These are phyloP conservation scores for Darevskia nairensis DNA, from an alignment of 2,797 vertebrate species.

Conservation along the genomic window DNA sequence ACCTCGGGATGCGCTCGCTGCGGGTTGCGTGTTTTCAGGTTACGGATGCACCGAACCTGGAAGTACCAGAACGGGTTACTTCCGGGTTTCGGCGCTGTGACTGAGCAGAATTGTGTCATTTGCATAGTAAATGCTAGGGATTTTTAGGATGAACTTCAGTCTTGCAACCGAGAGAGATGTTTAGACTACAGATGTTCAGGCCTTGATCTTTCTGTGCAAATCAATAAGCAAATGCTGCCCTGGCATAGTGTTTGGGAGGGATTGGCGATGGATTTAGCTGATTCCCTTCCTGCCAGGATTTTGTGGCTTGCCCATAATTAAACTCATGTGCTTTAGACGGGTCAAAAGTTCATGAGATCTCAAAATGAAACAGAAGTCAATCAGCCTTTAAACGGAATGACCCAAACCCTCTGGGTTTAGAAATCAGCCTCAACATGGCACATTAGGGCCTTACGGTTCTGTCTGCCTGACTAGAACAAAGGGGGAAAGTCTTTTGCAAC, in stretches of 20 bases:
- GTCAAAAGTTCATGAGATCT: slow-evolving; percentile 8
- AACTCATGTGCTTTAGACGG: background rate
- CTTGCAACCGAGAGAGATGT: background rate
- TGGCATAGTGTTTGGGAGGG: background rate
- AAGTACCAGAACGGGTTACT: too few relatives aligned
- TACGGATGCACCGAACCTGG: too few relatives aligned
- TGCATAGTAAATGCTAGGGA: background rate
- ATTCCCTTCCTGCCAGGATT: background rate
- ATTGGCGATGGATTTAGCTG: background rate
- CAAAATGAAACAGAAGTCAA: background rate
- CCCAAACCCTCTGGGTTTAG: slow-evolving; percentile 7
- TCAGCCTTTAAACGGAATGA: background rate
- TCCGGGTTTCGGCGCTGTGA: background rate
- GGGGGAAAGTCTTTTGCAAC: background rate
- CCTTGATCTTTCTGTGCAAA: slow-evolving; percentile 1
- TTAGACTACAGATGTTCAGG: background rate
- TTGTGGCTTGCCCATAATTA: background rate
- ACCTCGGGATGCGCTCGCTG: too few relatives aligned
- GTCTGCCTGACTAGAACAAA: background rate
- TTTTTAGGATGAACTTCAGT: background rate
- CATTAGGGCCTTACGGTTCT: background rate
- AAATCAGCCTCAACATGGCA: slow-evolving; percentile 4
- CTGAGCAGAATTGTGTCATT: background rate
- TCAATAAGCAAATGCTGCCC: fast-evolving
- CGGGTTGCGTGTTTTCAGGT: too few relatives aligned